These are phyloP conservation scores for Chironomus tepperi DNA, from an alignment of 1,140 invertebrate genomes.

Conservation along the genomic window DNA sequence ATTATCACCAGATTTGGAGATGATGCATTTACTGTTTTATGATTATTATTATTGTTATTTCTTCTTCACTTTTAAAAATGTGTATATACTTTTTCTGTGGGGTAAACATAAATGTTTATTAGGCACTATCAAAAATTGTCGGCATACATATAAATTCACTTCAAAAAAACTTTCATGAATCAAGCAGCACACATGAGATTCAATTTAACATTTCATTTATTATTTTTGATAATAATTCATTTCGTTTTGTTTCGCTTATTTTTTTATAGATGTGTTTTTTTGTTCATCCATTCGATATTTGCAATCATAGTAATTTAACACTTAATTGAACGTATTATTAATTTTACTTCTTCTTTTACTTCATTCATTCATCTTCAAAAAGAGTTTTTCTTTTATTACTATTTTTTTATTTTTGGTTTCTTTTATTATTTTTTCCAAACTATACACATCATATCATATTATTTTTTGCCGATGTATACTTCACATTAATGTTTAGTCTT, in stretches of 20 bases:
- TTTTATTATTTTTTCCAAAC: neutral
- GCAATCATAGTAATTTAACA: slow-evolving; percentile 22
- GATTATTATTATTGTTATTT: slow-evolving; percentile 3
- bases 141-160: neutral
- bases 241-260: slow-evolving; percentile 3
- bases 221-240: slow-evolving; percentile 14
- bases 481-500: neutral
- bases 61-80: neutral
- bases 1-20: neutral
- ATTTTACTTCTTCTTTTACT: neutral
- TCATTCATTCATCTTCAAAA: slow-evolving; percentile 5
- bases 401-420: neutral
- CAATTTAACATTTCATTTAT: neutral
- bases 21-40: slow-evolving; percentile 13
- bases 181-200: neutral
- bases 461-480: neutral
- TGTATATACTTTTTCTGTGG: neutral
- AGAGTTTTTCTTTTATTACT: neutral
- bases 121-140: neutral
- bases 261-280: neutral
- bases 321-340: slow-evolving; percentile 22
- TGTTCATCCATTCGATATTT: neutral
- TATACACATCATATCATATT: no score
- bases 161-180: neutral
- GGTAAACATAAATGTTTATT: neutral